These are phyloP conservation scores for Phalloptychus januarius DNA, from an alignment of 2,797 vertebrate genomes.

Conservation along the genomic window DNA sequence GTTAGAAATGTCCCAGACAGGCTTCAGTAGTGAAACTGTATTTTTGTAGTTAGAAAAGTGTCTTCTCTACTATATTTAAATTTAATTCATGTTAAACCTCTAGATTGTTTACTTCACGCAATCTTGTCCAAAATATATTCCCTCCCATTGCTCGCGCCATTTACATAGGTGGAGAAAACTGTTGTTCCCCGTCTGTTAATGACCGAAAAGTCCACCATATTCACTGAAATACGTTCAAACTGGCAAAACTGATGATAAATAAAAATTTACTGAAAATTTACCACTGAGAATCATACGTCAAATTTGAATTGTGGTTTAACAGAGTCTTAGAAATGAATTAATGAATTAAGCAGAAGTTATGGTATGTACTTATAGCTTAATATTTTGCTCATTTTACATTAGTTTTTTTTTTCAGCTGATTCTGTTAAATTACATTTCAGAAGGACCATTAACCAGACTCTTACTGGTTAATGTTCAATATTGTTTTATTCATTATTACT, in stretches of 20 bases:
- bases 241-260: not conserved
- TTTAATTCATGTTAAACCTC: not conserved
- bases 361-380: not conserved
- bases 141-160: constrained; percentile 16
- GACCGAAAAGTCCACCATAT: not conserved
- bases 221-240: not conserved
- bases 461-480: not conserved
- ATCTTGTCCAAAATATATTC: constrained; percentile 19
- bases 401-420: not conserved
- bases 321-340: not conserved
- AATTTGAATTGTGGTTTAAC: not conserved
- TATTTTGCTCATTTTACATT: not conserved
- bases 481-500: not conserved
- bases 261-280: not conserved
- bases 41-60: constrained; percentile 10
- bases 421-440: not conserved
- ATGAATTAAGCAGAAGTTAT: not conserved
- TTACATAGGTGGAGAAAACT: not conserved
- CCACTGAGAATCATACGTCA: not conserved
- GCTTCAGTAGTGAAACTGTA: constrained; percentile 17
- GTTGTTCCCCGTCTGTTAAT: not conserved
- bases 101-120: not conserved
- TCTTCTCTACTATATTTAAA: not conserved
- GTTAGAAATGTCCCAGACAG: constrained; percentile 45
- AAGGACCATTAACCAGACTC: too few relatives aligned